phyloP scores from a whole-genome alignment of 2,888 invertebrate species.

The Tiliacea citrago region DNA sequence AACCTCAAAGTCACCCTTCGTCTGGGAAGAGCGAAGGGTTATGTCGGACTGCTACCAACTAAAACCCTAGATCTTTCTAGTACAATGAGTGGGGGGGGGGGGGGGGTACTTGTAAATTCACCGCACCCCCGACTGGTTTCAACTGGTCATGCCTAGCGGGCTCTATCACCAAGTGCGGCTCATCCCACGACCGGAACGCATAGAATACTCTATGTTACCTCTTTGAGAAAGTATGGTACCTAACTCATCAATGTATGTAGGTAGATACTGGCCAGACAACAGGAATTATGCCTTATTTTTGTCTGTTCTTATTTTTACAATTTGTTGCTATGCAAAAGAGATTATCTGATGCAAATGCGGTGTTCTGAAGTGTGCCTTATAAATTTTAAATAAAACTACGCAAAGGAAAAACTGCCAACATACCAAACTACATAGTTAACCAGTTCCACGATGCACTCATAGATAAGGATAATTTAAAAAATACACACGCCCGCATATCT shows the following conservation, averaged over 20 bases:
- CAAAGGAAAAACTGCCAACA: not conserved
- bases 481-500: conserved; percentile 28
- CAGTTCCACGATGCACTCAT: conserved; percentile 9
- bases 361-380: not conserved
- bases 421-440: not conserved
- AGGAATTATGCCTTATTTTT: not conserved
- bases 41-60: too few relatives aligned
- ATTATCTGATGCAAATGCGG: not conserved
- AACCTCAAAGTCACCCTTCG: too few relatives aligned
- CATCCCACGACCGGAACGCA: too few relatives aligned
- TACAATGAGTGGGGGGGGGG: too few relatives aligned
- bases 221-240: too few relatives aligned
- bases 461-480: conserved; percentile 24
- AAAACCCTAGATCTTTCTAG: too few relatives aligned
- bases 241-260: not conserved
- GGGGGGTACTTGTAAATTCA: too few relatives aligned
- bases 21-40: too few relatives aligned
- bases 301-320: not conserved
- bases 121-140: too few relatives aligned
- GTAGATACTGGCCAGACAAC: not conserved
- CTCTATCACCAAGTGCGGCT: too few relatives aligned
- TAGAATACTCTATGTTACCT: too few relatives aligned
- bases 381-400: not conserved
- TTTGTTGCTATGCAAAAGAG: not conserved
- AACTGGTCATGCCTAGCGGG: too few relatives aligned